Conservation (phyloP, 2,888 invertebrate species). For the Bellardia pandia region DNA sequence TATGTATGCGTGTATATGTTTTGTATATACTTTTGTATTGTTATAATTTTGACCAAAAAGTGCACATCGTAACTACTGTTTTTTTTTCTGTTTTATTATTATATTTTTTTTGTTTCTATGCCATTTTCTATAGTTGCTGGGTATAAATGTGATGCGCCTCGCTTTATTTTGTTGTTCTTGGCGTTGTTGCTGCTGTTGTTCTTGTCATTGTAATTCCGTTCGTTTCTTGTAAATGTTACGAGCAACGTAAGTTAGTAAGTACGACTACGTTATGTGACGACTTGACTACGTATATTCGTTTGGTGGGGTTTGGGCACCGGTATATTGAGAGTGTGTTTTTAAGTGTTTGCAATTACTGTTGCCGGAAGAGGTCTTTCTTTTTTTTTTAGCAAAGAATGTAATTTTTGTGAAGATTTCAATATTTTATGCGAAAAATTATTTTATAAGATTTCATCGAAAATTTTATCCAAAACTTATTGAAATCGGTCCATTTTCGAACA, state of each 20-base stretch:
- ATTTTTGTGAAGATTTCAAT: too few relatives aligned
- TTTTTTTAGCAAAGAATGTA: too few relatives aligned
- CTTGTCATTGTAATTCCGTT: conserved; percentile 27
- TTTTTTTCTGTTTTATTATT: conserved; percentile 3
- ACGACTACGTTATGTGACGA: neutral
- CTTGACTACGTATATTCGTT: neutral
- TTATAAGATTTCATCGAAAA: too few relatives aligned
- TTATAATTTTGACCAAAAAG: conserved; percentile 62
- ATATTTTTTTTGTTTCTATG: conserved; percentile 18
- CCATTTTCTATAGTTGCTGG: conserved; percentile 23
- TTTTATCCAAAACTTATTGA: too few relatives aligned
- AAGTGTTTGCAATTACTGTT: neutral
- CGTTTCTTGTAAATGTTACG: conserved; percentile 7
- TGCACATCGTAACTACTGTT: conserved; percentile 51
- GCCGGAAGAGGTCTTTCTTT: neutral
- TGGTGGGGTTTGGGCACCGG: neutral
- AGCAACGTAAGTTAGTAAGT: conserved; percentile 10
- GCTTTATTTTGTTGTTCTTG: conserved; percentile 43
- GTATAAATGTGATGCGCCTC: conserved; percentile 37
- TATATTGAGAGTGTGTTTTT: neutral
- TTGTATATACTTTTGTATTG: conserved; percentile 30
- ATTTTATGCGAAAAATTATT: too few relatives aligned
- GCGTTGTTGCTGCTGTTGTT: conserved; percentile 16
- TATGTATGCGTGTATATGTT: neutral
- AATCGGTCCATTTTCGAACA: too few relatives aligned